Conservation (phyloP, 2,113 vertebrate genomes). For the Atractosteus spatula region DNA sequence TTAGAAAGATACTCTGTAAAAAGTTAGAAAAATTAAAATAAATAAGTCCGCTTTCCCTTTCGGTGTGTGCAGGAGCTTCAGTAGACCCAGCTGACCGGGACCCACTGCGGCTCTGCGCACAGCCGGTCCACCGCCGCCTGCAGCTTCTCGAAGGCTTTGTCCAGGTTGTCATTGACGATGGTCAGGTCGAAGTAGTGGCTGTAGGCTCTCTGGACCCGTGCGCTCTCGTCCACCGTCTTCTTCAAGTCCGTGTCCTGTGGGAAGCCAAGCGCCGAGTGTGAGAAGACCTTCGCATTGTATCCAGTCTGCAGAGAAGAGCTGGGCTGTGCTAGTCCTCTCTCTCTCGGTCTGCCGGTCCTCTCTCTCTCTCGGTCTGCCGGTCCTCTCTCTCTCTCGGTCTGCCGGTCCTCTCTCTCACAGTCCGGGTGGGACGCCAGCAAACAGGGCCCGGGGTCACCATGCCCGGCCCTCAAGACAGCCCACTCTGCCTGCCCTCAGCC, state of each 20-base stretch:
- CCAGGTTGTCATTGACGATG: conserved; percentile 93
- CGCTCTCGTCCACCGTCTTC: conserved; percentile 95
- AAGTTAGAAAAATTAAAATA: conserved; percentile 94
- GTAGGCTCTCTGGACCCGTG: conserved; percentile 88
- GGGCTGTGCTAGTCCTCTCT: no score
- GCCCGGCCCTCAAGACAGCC: no score
- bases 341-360: no score
- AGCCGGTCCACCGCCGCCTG: conserved; percentile 82
- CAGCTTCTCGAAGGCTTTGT: conserved; percentile 95
- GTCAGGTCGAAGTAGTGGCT: conserved; percentile 97
- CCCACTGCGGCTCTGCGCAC: conserved; percentile 88
- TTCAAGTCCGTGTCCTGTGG: conserved; percentile 92
- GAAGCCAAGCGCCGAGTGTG: conserved; percentile 3
- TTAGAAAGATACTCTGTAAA: conserved; percentile 93
- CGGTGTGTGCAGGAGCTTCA: conserved; percentile 84
- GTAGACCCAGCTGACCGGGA: conserved; percentile 97
- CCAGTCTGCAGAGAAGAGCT: no score
- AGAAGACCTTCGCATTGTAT: no score
- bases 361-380: no score
- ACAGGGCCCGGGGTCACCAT: no score
- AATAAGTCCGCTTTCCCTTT: conserved; percentile 94
- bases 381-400: no score
- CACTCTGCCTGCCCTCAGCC: no score
- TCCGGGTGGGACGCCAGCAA: no score
- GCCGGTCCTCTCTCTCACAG: no score